phyloP scores from a whole-genome alignment of 2,797 vertebrate genomes.

The Spheniscus humboldti region DNA sequence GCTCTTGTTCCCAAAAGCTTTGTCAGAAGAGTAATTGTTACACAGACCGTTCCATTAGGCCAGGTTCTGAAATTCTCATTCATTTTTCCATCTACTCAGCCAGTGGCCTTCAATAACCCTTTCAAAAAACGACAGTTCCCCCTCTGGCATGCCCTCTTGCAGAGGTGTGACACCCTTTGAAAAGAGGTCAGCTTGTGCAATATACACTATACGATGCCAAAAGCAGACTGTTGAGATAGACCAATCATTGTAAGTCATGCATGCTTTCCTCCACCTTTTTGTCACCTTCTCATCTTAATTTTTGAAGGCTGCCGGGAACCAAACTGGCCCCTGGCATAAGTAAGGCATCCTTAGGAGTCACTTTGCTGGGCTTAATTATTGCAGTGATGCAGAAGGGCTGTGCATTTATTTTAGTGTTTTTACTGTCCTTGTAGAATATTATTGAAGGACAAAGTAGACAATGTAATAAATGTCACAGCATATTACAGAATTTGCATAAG shows the following conservation, averaged over 20 bases:
- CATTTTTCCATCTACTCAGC: background rate
- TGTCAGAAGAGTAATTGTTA: background rate
- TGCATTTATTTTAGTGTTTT: background rate
- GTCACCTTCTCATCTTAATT: background rate
- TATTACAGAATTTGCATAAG: background rate
- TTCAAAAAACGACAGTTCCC: background rate
- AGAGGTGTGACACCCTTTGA: background rate
- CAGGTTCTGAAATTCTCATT: background rate
- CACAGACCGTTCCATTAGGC: background rate
- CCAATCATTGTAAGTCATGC: background rate
- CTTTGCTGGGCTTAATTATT: conserved; percentile 13
- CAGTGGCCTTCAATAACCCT: conserved; percentile 10
- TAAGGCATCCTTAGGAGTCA: background rate
- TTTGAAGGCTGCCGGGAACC: conserved; percentile 4
- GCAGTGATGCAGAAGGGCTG: conserved; percentile 5
- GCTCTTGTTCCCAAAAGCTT: background rate
- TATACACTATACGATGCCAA: background rate
- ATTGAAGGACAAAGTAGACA: conserved; percentile 1
- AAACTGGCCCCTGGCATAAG: background rate
- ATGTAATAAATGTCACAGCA: background rate
- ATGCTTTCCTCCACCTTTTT: conserved; percentile 13
- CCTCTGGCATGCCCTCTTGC: background rate
- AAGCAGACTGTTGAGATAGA: background rate
- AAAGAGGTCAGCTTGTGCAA: conserved; percentile 21
- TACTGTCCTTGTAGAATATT: background rate